Base-by-base conservation (phyloP, 2,888 invertebrate species). In the Prosapia bicincta region DNA sequence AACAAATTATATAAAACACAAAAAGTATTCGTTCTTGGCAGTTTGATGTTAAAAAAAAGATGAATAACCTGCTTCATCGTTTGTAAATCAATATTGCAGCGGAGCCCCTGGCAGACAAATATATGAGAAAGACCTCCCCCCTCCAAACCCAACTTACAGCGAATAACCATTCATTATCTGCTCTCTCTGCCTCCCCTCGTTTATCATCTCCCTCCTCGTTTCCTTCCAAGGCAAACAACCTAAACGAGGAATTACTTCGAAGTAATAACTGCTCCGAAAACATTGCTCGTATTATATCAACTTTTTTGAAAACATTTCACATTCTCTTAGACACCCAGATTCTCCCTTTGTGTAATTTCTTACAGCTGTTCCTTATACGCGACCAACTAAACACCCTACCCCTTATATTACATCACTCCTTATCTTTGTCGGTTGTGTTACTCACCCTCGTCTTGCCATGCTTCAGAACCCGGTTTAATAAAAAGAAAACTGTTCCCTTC, bases 141-240 rank as follows among this genome's bases (percentile, higher is more conserved):
- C n/a, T 54, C 54, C 54, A n/a, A 54, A 54, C 54, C n/a, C 54
- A 54, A 54, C 20, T 54, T 54, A 54, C 54, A 54, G 54, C 54
- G 54, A 54, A 54, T 54, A 54, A 54, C 54, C 54, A 54, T 54
- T 54, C 54, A 54, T 54, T 54, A 54, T 54, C 54, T 54, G 54
- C 20, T 54, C 54, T 54, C 54, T n/a, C 54, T 54, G n/a, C 54
- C 54, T 54, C 54, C 54, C 54, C 54, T 54, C 54, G 54, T 54
- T 54, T 20, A 54, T 54, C 54, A 54, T 54, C 20, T 54, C 54
- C 54, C 54, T 10, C 54, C 54, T 54, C 13, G 54, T 54, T 20
- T 54, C 54, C 54, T 54, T 54, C 54, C 54, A 54, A 54, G 54
- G 54, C 54, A 54, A 54, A 54, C 54, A 54, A 54, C 54, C 54